Percentiles rank a stretch among this genome's conserved stretches.
phyloP scores from a whole-genome alignment of 2,888 invertebrate species.

The Caenorhabditis becei region DNA sequence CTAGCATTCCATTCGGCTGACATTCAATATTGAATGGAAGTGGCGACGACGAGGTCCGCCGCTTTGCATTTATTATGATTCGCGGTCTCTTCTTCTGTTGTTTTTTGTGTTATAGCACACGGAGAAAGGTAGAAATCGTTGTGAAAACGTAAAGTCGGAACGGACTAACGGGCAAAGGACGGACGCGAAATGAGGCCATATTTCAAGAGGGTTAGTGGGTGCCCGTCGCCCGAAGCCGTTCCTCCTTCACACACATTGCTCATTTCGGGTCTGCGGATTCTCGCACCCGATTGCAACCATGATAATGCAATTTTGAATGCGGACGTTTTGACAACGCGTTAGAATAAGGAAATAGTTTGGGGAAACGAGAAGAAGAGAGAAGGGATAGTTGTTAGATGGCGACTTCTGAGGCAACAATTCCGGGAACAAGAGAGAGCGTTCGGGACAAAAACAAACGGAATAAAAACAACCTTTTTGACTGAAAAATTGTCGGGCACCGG shows the following conservation, averaged over 20 bases:
- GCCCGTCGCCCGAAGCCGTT: conserved; percentile 39
- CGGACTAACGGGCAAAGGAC: conserved; percentile 19
- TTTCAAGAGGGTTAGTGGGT: conserved; percentile 53
- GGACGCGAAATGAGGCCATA: conserved; percentile 37
- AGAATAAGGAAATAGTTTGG: conserved; percentile 3
- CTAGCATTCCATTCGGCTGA: conserved; percentile 41
- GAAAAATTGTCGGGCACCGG: conserved; percentile 36
- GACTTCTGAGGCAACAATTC: conserved; percentile 25
- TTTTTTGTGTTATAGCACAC: conserved; percentile 15
- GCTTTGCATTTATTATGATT: conserved; percentile 63
- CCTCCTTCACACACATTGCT: conserved; percentile 29
- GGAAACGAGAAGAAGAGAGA: background rate
- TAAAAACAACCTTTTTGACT: conserved; percentile 37
- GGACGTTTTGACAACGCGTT: conserved; percentile 10
- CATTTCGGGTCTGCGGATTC: conserved; percentile 21
- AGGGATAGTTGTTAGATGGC: background rate
- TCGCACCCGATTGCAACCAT: conserved; percentile 39
- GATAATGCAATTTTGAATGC: conserved; percentile 48
- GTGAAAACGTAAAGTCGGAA: conserved; percentile 24
- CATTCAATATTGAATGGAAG: conserved; percentile 53
- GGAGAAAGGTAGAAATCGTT: conserved; percentile 35
- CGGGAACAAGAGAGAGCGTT: background rate
- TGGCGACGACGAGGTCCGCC: conserved; percentile 37
- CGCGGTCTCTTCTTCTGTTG: conserved; percentile 21
- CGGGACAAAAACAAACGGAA: conserved; percentile 29